Evolutionary conservation across 2,888 invertebrate genomes (phyloP), one percentile per base, ranked within the genome.

Genomic region (Tortrix viridana): DNA sequence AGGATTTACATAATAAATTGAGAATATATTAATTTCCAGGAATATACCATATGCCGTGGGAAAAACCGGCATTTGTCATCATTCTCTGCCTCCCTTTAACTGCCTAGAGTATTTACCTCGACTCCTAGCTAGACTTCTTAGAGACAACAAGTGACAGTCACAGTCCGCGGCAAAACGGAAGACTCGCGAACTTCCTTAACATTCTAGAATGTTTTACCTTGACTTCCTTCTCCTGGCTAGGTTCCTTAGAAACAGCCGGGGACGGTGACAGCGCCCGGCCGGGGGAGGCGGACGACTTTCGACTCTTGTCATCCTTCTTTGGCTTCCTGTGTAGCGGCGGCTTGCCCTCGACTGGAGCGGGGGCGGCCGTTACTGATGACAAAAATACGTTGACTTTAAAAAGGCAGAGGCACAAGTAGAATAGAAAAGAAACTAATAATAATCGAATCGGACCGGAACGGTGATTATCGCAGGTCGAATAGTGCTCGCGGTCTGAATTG

Each of bases 251-350:
- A 18, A 70, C 69, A 54, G 73, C 71, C 1, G 94, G 94, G 69
- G 94, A 92, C 65, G 93, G 94, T 60, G 94, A 85, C 43, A 94
- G 92, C 65, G 94, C 69, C 48, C 87, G 86, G 0, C 88, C 79
- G 80, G 93, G 85, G 71, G 90, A 89, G 70, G 84, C 85, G 22
- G 88, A 79, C 18, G 77, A 74, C 67, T 77, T 75, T 60, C 74
- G 73, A 54, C 72, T 90, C 88, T 58, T 86, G 84, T 74, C 41
- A 1, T 91, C 91, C 89, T 90, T 91, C 86, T 90, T 91, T 87
- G 91, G 90, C 82, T 91, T 91, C 80, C 91, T 84, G 72, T 94
- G 94, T 81, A 94, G 81, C 73, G 95, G 95, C 73, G 94, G 94
- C 76, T 94, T 94, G 75, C 94, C 94, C 73, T 94, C 94, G 54